Base-by-base conservation (phyloP, 2,113 vertebrate genomes). In the Lanius ludovicianus region DNA sequence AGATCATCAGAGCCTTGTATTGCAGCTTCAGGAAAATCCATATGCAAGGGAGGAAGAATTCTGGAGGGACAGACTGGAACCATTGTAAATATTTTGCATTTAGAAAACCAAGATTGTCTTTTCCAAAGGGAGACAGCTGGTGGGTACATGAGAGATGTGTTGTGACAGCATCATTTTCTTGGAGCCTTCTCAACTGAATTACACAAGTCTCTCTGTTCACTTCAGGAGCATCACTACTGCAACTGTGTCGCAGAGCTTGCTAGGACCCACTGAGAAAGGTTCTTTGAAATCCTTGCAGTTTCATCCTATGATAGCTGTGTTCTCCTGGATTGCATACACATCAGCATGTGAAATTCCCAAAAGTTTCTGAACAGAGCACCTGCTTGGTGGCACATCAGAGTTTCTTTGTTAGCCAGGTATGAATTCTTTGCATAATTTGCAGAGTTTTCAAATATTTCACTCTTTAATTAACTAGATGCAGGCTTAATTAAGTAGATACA, bases 31-130 rank as follows among this genome's bases (percentile, higher is more conserved):
- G 35, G 57, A 88, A 95, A 93, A 62, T 75, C 86, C 76, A 57
- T 81, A 69, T 81, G 79, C 46, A 71, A 78, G 35, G 5, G 17
- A 13, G 12, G 17, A 12, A 76, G 42, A 76, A 84, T 90, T 89
- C 87, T 79, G 83, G 62, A 89, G n/a, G 65, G 78, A 90, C 87
- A 96, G 89, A 76, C 68, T 91, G 85, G 68, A 92, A 50, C 70
- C 91, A 78, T 55, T 81, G 70, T 95, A 96, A 96, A 97, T 96
- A 96, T 97, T 97, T 95, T 92, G 68, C 77, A 90, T 87, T 81
- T 70, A 30, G 65, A 93, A 93, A 90, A 24, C 2, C 20, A 81
- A 77, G 83, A 83, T 57, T 91, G 9, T 71, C 33, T 79, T 95
- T 96, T 93, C 94, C 81, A 92, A 94, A 92, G 50, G 76, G 74